These are phyloP conservation scores for Brachyptera putata DNA, from an alignment of 2,888 invertebrate species.

Conservation along the genomic window DNA sequence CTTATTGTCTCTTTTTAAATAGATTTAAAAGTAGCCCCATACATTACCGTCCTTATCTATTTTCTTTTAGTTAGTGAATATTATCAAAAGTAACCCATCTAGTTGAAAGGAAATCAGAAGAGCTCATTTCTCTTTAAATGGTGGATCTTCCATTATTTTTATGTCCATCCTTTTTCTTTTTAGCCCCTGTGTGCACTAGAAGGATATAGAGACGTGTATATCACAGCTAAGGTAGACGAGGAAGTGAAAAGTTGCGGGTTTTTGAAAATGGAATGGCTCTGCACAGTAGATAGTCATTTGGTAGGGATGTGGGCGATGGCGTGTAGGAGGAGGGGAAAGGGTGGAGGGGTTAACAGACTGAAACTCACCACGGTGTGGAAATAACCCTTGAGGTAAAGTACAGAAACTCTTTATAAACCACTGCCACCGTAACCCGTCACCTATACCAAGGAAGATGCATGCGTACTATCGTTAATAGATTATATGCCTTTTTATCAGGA, in stretches of 20 bases:
- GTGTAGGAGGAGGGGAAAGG: neutral
- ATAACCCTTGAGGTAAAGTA: neutral
- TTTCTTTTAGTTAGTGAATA: neutral
- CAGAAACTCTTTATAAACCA: neutral
- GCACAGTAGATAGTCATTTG: too few species aligned
- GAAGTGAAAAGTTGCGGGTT: neutral
- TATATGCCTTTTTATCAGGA: too few species aligned
- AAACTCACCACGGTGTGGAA: neutral
- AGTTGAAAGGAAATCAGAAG: conserved; percentile 8
- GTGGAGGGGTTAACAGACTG: neutral
- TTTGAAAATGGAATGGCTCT: neutral
- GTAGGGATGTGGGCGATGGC: too few species aligned
- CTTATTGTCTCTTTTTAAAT: neutral
- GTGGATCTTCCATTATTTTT: conserved; percentile 14
- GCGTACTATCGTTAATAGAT: too few species aligned
- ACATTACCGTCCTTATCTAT: neutral
- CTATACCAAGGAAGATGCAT: too few species aligned
- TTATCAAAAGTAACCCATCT: neutral
- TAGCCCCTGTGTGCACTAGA: neutral
- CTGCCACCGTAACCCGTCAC: too few species aligned
- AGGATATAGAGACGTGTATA: neutral
- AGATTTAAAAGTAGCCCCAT: neutral
- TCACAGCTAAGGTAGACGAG: neutral
- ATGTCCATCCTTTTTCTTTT: neutral
- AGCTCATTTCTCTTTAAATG: neutral